These are phyloP conservation scores for Addax nasomaculatus DNA, from an alignment of 2,113 vertebrate species.

Conservation along the genomic window DNA sequence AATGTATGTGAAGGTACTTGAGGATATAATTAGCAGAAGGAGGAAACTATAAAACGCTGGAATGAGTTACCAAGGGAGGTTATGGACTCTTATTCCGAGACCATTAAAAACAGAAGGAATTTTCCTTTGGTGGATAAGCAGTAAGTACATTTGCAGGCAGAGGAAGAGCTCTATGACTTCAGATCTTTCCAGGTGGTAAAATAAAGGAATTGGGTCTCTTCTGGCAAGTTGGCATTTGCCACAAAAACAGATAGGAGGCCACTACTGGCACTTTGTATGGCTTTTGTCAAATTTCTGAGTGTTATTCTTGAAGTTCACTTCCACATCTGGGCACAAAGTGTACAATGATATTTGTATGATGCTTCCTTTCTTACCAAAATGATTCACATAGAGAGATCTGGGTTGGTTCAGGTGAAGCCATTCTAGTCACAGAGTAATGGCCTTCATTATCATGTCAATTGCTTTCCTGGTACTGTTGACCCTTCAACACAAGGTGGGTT, in stretches of 20 bases:
- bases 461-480: not conserved
- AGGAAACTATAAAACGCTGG: not conserved
- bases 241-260: not conserved
- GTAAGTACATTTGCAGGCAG: not conserved
- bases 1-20: not conserved
- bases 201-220: not conserved
- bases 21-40: not conserved
- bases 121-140: not conserved
- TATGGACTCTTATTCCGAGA: conserved; percentile 21
- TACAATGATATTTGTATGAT: not conserved
- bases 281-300: conserved; percentile 5
- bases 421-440: not conserved
- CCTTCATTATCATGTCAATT: not conserved
- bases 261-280: not conserved
- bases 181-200: not conserved
- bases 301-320: not conserved
- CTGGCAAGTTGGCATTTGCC: conserved; percentile 5
- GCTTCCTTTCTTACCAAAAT: not conserved
- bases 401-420: not conserved
- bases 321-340: not conserved
- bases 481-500: not conserved
- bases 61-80: not conserved
- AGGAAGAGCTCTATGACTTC: not conserved
- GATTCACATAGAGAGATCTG: not conserved
- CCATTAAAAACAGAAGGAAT: not conserved